Evolutionary conservation across 2,797 vertebrate species (phyloP).

Genomic region (Hylomyscus alleni): DNA sequence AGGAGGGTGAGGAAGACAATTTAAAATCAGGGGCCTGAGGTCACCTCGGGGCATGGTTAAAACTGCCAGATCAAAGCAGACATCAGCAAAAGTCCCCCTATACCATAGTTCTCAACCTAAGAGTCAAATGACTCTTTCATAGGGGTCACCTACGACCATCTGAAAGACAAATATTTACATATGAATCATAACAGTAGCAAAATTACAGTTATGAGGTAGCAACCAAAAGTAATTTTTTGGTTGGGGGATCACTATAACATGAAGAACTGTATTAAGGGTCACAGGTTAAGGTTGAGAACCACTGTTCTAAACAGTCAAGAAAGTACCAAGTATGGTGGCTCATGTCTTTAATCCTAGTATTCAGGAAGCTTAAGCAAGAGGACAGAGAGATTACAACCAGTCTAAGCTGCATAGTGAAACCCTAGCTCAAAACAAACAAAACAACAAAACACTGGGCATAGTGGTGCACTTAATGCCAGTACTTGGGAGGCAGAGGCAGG

Average conservation of each 20-base stretch:
- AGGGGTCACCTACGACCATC: neutral
- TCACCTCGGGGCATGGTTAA: neutral
- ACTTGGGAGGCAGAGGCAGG: neutral
- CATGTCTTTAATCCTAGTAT: neutral
- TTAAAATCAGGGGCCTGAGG: conserved; percentile 19
- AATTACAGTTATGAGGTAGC: neutral
- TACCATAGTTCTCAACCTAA: neutral
- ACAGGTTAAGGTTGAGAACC: neutral
- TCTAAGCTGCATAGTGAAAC: neutral
- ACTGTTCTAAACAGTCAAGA: neutral
- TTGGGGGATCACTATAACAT: neutral
- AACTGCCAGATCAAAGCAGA: conserved; percentile 53
- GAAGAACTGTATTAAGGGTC: neutral
- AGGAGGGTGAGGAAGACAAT: neutral
- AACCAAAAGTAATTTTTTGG: neutral
- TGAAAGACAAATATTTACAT: neutral
- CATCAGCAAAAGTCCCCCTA: neutral
- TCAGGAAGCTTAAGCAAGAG: neutral
- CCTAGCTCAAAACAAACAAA: neutral
- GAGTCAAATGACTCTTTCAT: neutral
- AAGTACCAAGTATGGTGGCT: neutral
- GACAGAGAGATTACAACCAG: neutral
- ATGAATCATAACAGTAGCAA: neutral
- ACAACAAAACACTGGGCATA: neutral
- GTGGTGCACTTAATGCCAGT: neutral